Percentiles rank a stretch among this genome's conserved stretches.
Evolutionary conservation across 2,113 vertebrate species (phyloP).

Genomic region (Urocynchramus pylzowi): DNA sequence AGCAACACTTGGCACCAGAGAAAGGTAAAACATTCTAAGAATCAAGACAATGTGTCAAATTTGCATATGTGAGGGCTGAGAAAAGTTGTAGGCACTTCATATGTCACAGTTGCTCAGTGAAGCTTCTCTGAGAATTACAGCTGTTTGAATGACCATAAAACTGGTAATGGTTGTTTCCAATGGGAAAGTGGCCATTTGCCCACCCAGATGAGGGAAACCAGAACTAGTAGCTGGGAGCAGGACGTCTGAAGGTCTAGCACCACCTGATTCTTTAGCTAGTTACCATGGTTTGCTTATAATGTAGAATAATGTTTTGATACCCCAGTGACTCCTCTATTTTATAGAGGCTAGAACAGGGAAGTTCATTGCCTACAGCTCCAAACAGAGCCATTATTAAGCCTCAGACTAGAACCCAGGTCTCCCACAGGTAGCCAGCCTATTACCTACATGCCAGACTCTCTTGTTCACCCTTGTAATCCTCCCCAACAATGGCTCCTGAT

Average conservation of each 20-base stretch:
- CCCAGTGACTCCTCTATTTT: neutral
- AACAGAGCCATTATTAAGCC: neutral
- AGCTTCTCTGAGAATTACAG: neutral
- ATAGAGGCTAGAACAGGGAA: neutral
- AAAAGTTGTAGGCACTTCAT: neutral
- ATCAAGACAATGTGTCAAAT: neutral
- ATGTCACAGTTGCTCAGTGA: neutral
- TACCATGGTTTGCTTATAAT: neutral
- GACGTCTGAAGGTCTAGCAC: neutral
- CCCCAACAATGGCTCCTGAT: neutral
- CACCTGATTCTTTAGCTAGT: neutral
- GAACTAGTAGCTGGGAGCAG: neutral
- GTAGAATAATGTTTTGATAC: neutral
- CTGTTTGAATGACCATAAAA: neutral
- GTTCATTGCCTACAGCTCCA: neutral
- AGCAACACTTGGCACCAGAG: neutral
- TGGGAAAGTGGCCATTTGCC: neutral
- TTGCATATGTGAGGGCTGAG: neutral
- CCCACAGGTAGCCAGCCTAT: neutral
- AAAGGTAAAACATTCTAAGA: constrained; percentile 10
- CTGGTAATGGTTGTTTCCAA: neutral
- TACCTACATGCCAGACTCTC: neutral
- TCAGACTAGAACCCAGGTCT: neutral
- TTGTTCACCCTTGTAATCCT: neutral
- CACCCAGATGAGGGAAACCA: neutral